These are phyloP conservation scores for Taphrorychus bicolor DNA, from an alignment of 2,888 invertebrate genomes.

Conservation along the genomic window DNA sequence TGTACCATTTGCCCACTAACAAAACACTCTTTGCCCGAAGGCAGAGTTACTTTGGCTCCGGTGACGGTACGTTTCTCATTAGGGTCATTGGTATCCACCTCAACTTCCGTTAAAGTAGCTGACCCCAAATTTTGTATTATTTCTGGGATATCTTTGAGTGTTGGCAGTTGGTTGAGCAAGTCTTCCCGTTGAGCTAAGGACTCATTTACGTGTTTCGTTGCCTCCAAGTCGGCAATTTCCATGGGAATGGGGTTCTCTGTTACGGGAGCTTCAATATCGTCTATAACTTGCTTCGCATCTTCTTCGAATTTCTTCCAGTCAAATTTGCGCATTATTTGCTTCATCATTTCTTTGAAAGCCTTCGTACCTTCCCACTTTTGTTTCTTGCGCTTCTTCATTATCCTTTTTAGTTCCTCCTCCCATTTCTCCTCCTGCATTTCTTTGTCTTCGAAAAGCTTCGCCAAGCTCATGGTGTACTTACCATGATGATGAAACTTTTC, in stretches of 20 bases:
- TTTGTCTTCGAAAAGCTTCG: slow-evolving; percentile 80
- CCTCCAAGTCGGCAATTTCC: slow-evolving; percentile 64
- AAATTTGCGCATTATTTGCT: slow-evolving; percentile 69
- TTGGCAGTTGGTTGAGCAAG: slow-evolving; percentile 67
- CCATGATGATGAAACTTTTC: slow-evolving; percentile 60
- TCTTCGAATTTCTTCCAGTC: slow-evolving; percentile 72
- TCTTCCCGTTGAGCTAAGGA: slow-evolving; percentile 62
- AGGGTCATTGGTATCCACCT: slow-evolving; percentile 37
- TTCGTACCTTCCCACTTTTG: slow-evolving; percentile 57
- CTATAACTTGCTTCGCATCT: slow-evolving; percentile 63
- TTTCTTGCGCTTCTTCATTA: slow-evolving; percentile 54
- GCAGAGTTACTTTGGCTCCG: slow-evolving; percentile 61
- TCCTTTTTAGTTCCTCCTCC: slow-evolving; percentile 60
- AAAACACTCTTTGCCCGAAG: slow-evolving; percentile 74
- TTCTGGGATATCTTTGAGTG: slow-evolving; percentile 69
- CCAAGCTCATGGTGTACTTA: slow-evolving; percentile 70
- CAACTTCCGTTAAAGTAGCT: slow-evolving; percentile 65
- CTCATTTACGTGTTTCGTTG: slow-evolving; percentile 68
- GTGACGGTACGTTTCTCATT: slow-evolving; percentile 47
- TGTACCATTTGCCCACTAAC: slow-evolving; percentile 75
- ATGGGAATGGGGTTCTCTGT: slow-evolving; percentile 58
- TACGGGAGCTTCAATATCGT: slow-evolving; percentile 54
- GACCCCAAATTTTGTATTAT: slow-evolving; percentile 68
- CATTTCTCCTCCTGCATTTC: slow-evolving; percentile 73
- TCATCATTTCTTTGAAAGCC: slow-evolving; percentile 68